These are phyloP conservation scores for Passer montanus DNA, from an alignment of 2,113 vertebrate genomes.

Conservation along the genomic window DNA sequence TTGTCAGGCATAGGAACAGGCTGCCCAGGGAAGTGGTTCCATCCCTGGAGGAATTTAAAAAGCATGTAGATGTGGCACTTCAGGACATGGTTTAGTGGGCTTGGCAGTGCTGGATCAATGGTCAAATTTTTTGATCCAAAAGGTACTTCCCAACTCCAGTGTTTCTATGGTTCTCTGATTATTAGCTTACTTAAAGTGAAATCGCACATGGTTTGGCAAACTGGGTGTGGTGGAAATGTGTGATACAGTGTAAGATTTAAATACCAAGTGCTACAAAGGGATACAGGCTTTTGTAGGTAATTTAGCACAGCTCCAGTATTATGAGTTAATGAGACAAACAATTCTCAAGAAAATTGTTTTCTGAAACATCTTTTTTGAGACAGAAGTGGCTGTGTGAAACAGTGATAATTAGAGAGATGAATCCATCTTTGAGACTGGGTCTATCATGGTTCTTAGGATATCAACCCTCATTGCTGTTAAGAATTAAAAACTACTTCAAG, in stretches of 20 bases:
- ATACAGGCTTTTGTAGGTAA: neutral
- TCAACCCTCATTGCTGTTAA: neutral
- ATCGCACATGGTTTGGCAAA: neutral
- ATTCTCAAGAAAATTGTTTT: neutral
- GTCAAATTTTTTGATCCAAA: neutral
- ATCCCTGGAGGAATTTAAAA: neutral
- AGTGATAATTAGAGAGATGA: neutral
- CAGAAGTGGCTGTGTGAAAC: neutral
- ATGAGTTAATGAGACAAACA: neutral
- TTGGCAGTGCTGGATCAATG: neutral
- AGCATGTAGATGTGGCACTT: neutral
- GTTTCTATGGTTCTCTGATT: neutral
- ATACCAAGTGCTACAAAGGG: neutral
- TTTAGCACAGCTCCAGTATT: neutral
- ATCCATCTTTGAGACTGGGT: neutral
- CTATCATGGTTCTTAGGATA: neutral
- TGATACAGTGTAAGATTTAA: neutral
- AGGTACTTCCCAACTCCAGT: neutral
- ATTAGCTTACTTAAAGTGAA: neutral
- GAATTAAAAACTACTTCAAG: neutral
- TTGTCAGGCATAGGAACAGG: neutral
- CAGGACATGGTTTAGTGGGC: neutral
- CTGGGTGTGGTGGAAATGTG: neutral
- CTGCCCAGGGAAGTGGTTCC: neutral
- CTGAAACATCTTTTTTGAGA: neutral